Evolutionary conservation across 2,797 vertebrate genomes (phyloP).

Genomic region (Enteromius paludinosus): DNA sequence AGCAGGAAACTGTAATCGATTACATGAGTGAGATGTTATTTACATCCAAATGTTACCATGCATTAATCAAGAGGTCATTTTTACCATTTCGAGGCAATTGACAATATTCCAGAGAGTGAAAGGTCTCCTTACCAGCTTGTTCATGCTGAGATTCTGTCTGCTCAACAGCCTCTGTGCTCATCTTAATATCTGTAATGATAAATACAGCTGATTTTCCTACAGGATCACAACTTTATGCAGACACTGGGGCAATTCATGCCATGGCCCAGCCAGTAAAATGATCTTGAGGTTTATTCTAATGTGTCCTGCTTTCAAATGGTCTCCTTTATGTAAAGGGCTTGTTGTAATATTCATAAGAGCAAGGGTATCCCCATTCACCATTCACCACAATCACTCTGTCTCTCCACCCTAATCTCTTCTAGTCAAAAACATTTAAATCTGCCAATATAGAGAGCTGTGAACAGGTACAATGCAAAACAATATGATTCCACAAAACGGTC

Average conservation of each 20-base stretch:
- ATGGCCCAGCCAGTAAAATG: conserved; percentile 84
- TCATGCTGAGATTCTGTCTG: conserved; percentile 82
- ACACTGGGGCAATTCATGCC: conserved; percentile 75
- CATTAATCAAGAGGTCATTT: neutral
- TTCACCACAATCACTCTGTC: conserved; percentile 50
- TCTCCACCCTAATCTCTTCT: conserved; percentile 56
- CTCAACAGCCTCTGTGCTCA: conserved; percentile 90
- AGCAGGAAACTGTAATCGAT: neutral
- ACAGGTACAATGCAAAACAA: conserved; percentile 48
- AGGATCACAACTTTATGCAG: conserved; percentile 82
- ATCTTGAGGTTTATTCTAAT: conserved; percentile 89
- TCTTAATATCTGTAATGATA: conserved; percentile 93
- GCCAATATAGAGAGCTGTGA: conserved; percentile 42
- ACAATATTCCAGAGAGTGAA: conserved; percentile 9
- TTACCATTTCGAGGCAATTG: neutral
- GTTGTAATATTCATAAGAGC: conserved; percentile 89
- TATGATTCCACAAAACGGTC: conserved; percentile 52
- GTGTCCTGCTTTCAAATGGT: conserved; percentile 84
- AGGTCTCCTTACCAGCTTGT: conserved; percentile 86
- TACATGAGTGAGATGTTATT: neutral
- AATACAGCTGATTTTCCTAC: conserved; percentile 92
- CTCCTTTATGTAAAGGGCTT: conserved; percentile 73
- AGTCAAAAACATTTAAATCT: conserved; percentile 60
- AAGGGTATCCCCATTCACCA: conserved; percentile 66
- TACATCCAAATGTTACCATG: neutral